A percentile compares a stretch with the other conserved stretches of the same genome.
These are phyloP conservation scores for Camponotus vicinus DNA, from an alignment of 1,140 invertebrate species.

Conservation along the genomic window DNA sequence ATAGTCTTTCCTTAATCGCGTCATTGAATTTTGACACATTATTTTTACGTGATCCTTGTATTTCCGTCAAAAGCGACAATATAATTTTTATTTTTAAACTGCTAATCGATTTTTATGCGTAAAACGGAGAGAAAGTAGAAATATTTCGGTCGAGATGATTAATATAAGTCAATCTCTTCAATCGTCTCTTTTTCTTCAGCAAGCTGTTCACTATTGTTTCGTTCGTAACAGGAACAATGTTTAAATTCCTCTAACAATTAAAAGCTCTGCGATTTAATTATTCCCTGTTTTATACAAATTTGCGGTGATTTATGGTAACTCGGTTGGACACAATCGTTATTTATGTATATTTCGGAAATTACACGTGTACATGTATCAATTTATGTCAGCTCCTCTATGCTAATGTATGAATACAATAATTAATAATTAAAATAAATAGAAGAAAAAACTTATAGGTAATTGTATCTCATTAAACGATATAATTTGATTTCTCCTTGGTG, in stretches of 20 bases:
- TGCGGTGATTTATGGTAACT: neutral
- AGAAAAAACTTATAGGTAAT: conserved; percentile 66
- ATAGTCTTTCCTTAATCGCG: neutral
- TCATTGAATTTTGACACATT: neutral
- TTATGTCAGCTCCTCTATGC: conserved; percentile 60
- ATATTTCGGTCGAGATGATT: neutral
- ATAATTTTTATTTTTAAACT: neutral
- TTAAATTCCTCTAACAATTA: neutral
- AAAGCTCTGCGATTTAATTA: neutral
- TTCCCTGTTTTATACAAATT: neutral
- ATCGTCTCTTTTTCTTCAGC: neutral
- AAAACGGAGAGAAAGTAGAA: conserved; percentile 22
- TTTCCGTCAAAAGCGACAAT: too few relatives aligned
- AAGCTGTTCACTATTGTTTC: too few relatives aligned
- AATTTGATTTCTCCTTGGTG: conserved; percentile 85
- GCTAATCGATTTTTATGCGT: neutral
- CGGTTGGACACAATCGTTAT: conserved; percentile 24
- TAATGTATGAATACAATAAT: conserved; percentile 77
- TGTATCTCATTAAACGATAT: conserved; percentile 78
- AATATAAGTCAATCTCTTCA: neutral
- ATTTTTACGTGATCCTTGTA: neutral
- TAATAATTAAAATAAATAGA: conserved; percentile 81
- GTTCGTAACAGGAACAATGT: neutral
- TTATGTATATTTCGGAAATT: conserved; percentile 17
- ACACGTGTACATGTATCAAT: neutral